These are phyloP conservation scores for Crotalus horridus DNA, from an alignment of 2,113 vertebrate genomes.

Conservation along the genomic window DNA sequence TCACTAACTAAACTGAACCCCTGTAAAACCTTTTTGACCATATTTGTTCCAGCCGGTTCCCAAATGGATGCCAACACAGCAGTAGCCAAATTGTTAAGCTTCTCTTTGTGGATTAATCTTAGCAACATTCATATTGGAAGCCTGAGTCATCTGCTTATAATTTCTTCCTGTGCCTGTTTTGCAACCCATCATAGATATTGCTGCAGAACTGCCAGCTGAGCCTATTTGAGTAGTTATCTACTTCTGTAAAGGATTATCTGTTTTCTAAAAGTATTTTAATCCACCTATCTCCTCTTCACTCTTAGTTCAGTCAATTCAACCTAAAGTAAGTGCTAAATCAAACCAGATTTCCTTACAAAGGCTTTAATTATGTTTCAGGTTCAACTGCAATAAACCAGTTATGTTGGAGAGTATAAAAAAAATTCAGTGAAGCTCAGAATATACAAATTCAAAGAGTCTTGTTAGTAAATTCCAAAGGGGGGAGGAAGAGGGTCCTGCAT, in stretches of 20 bases:
- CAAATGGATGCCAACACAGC: background rate
- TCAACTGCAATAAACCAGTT: background rate
- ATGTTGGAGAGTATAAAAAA: background rate
- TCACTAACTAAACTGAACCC: background rate
- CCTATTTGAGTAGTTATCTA: background rate
- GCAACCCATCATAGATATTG: background rate
- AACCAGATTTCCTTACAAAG: background rate
- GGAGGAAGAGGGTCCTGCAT: background rate
- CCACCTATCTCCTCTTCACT: background rate
- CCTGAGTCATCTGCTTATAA: background rate
- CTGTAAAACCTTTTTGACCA: background rate
- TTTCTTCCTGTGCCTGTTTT: background rate
- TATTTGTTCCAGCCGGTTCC: background rate
- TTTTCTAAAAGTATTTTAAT: background rate
- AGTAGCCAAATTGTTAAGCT: background rate
- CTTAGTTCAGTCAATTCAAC: background rate
- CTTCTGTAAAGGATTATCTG: background rate
- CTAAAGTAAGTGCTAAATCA: background rate
- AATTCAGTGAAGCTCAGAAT: background rate
- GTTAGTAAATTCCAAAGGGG: background rate
- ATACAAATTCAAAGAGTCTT: background rate
- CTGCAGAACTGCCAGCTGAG: background rate
- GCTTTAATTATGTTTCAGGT: background rate
- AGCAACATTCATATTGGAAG: background rate
- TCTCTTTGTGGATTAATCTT: background rate